Evolutionary conservation across 2,797 vertebrate genomes (phyloP), one percentile per base, ranked within the genome.

Genomic region (Acanthopagrus latus): DNA sequence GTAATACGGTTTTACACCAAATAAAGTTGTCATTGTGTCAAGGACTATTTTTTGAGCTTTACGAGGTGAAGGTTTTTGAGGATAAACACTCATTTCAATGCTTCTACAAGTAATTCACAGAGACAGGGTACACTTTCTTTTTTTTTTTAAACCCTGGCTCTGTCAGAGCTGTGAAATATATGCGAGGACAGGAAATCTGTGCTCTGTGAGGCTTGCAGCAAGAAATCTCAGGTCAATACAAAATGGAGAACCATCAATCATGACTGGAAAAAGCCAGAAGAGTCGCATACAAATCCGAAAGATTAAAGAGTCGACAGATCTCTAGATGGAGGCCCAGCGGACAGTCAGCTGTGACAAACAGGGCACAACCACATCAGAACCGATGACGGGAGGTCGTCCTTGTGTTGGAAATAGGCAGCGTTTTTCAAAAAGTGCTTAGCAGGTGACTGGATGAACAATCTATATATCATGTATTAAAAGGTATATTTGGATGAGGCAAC

Each of bases 171-270:
- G 10, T 27, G 14, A 38, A 27, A 55, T 41, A 70, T 64, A 23
- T 13, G 23, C 23, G 27, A 57, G 13, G 41, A 68, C 33, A 65
- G 74, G 17, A 74, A 44, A 50, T 67, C n/a, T 68, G n/a, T 33
- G 13, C 54, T 69, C 41, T 33, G 17, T 20, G 3, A 58, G 50
- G 12, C 6, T 18, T 23, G 5, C 46, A 23, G 57, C 12, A 60
- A 68, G 5, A 74, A 60, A 51, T 44, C 17, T 46, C 52, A 38
- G 23, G 21, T 74, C 48, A 47, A 4, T 1, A 2, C 33, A 46
- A 29, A 12, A 66, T 20, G 52, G 25, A 59, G 64, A 70, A 44
- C n/a, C 44, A 21, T 54, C 33, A 38, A 54, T 25, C 33, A 23
- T 51, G 33, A 29, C 14, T 17, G 44, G 27, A 44, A 65, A 67